A percentile compares a stretch with the other conserved stretches of the same genome.
Conservation (phyloP, 2,888 invertebrate species). For the Agrotis exclamationis region DNA sequence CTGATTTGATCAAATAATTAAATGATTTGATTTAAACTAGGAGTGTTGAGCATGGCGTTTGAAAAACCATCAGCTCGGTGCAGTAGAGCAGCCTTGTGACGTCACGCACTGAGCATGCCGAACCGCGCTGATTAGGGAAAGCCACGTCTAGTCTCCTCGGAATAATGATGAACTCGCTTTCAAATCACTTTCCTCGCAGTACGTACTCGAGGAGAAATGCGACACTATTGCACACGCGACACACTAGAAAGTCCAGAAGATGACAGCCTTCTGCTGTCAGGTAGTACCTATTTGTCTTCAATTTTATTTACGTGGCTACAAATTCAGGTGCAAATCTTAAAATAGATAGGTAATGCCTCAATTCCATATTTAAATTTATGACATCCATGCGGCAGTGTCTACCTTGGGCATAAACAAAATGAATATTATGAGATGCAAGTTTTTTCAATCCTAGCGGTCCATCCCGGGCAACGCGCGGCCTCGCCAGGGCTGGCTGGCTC, state of each 20-base stretch:
- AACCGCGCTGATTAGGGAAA: constrained; percentile 62
- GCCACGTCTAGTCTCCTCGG: constrained; percentile 51
- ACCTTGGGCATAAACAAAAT: too few species aligned
- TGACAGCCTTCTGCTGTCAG: constrained; percentile 1
- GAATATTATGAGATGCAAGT: too few species aligned
- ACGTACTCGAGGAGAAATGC: constrained; percentile 50
- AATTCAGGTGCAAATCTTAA: background rate
- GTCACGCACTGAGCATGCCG: constrained; percentile 38
- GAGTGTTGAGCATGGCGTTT: background rate
- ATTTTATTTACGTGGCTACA: background rate
- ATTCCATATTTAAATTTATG: background rate
- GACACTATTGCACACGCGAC: constrained; percentile 26
- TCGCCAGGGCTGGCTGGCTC: too few species aligned
- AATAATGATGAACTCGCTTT: constrained; percentile 65
- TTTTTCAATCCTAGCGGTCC: too few species aligned
- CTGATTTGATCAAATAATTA: too few species aligned
- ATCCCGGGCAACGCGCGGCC: too few species aligned
- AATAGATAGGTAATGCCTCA: background rate
- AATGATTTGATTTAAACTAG: too few species aligned
- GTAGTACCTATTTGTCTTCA: background rate
- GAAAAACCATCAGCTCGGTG: constrained; percentile 4
- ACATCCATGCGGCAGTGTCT: background rate
- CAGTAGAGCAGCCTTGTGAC: constrained; percentile 12
- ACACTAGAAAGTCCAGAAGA: constrained; percentile 55
- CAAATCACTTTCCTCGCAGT: constrained; percentile 59